Evolutionary conservation across 2,888 invertebrate genomes (phyloP).

Genomic region (Sphaerophoria rueppellii): DNA sequence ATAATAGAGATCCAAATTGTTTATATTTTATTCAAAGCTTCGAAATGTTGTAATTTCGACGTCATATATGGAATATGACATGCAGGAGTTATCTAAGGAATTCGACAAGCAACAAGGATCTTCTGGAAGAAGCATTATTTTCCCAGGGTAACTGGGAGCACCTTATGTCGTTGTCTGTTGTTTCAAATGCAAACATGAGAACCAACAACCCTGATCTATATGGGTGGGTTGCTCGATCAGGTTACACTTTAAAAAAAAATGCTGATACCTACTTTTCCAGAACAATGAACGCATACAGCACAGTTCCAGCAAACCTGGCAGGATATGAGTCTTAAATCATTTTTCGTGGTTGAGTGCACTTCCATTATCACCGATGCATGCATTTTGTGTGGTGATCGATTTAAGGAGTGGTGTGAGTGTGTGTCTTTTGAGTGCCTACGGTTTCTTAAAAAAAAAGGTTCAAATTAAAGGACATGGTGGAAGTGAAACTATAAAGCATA

Average conservation of each 20-base stretch:
- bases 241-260: constrained; percentile 59
- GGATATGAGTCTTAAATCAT: constrained; percentile 75
- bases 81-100: constrained; percentile 14
- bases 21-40: constrained; percentile 58
- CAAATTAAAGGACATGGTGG: constrained; percentile 66
- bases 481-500: constrained; percentile 52
- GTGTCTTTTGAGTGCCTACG: constrained; percentile 12
- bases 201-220: constrained; percentile 53
- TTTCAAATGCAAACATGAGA: constrained; percentile 38
- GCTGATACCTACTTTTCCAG: constrained; percentile 51
- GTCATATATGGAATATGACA: constrained; percentile 55
- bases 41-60: constrained; percentile 63
- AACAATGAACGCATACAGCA: constrained; percentile 44
- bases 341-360: constrained; percentile 75
- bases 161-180: constrained; percentile 49
- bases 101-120: constrained; percentile 54
- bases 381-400: constrained; percentile 48
- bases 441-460: constrained; percentile 31
- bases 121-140: constrained; percentile 38
- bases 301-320: constrained; percentile 47
- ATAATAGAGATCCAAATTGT: constrained; percentile 1
- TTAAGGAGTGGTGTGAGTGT: background rate
- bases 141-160: constrained; percentile 64
- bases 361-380: constrained; percentile 69
- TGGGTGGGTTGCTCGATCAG: constrained; percentile 66